Percentiles rank a stretch among this genome's conserved stretches.
Conservation (phyloP, 2,113 vertebrate genomes). For the Brachypteracias leptosomus region DNA sequence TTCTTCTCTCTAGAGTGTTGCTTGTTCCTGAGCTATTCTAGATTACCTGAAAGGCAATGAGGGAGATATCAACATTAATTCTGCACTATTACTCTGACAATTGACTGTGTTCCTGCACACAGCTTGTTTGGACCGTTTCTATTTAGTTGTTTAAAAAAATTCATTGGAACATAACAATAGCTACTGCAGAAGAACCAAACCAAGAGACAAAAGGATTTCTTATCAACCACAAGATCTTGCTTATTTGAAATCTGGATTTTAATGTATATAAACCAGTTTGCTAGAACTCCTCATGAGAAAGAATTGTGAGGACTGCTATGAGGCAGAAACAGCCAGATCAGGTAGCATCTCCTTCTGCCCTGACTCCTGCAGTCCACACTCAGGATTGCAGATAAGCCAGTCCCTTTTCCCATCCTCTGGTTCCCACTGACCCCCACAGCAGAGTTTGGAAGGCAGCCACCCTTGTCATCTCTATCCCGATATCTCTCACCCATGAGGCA, state of each 20-base stretch:
- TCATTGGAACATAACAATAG: background rate
- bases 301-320: background rate
- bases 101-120: background rate
- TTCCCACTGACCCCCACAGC: background rate
- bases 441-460: background rate
- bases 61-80: background rate
- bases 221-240: background rate
- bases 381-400: background rate
- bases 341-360: background rate
- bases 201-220: background rate
- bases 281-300: background rate
- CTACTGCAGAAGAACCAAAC: background rate
- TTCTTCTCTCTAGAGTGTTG: background rate
- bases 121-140: background rate
- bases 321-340: background rate
- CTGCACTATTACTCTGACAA: background rate
- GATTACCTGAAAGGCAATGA: slow-evolving; percentile 3
- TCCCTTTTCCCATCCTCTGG: background rate
- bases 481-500: background rate
- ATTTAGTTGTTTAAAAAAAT: background rate
- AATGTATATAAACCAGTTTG: background rate
- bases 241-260: background rate
- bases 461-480: background rate
- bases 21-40: slow-evolving; percentile 12
- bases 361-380: accelerated